Base-by-base conservation (phyloP, 2,113 vertebrate species). In the Pedetes capensis region DNA sequence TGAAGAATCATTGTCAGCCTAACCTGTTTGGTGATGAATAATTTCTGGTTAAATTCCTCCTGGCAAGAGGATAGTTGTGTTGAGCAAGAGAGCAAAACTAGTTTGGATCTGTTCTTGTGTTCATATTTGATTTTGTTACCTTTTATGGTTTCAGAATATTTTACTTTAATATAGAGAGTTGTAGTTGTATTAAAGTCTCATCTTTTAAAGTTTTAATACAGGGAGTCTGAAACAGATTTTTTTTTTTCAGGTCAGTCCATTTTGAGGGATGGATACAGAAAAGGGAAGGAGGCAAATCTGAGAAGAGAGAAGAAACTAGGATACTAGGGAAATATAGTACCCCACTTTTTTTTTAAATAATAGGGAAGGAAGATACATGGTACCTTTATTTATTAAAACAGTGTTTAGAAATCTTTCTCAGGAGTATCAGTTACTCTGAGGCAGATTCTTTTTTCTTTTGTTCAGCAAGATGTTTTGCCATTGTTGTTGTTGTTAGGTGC, bases 191-290 rank as follows among this genome's bases (percentile, higher is more conserved):
- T 84, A 57, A 47, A 37, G 22, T 49, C 22, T 83, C 34, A 39
- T 37, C 64, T 89, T 69, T 87, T 82, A 82, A 37, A 63, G 5
- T 75, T 84, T 91, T 80, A 88, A 64, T 85, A 81, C 74, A 76
- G 47, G 59, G 11, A 89, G 27, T 88, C 32, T 57, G 23, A 79
- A 51, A 37, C 34, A 61, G 29, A 17, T 75, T 53, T 78, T 84
- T 34, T 57, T 74, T 39, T 72, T 55, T 12, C 18, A 72, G 8
- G 10, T 80, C 64, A 72, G 29, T n/a, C 55, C 13, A 66, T 74
- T 83, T 94, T 79, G 51, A 9, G 0, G 10, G 42, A 82, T 47
- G 39, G 37, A 81, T 6, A 63, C 9, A 37, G 16, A 37, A 93
- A 6, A 20, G 32, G 8, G 69, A 85, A 72, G 37, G 72, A 75